Evolutionary conservation across 2,888 invertebrate species (phyloP).

Genomic region (Acanthosepion pharaonis): DNA sequence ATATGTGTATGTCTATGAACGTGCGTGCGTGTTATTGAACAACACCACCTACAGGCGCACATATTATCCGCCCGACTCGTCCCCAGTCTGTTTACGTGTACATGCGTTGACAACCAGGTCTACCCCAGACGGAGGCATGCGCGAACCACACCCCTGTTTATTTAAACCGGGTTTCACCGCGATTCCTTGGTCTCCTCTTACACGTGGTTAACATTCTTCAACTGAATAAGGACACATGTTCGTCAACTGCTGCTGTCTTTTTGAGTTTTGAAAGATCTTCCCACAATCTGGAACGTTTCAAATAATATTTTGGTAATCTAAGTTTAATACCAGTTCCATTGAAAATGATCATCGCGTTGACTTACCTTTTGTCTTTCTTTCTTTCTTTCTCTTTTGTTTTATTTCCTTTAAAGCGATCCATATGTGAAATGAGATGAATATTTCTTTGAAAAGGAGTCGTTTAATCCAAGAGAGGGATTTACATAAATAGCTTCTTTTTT

Average conservation of each 20-base stretch:
- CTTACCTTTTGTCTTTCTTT: too few species aligned
- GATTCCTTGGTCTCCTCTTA: background rate
- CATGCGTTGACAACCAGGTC: background rate
- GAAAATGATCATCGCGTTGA: background rate
- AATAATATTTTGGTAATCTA: background rate
- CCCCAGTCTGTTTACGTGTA: background rate
- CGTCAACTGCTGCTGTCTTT: background rate
- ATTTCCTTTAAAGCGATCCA: too few species aligned
- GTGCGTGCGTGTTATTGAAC: background rate
- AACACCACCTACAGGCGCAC: background rate
- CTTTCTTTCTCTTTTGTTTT: too few species aligned
- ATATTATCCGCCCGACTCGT: background rate
- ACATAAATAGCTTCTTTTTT: too few species aligned
- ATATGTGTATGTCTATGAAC: background rate
- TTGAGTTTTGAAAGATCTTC: background rate
- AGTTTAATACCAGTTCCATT: background rate
- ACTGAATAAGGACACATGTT: background rate
- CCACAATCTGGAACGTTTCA: background rate
- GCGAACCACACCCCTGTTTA: slow-evolving; percentile 22
- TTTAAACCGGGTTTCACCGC: slow-evolving; percentile 18
- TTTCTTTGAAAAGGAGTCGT: too few species aligned
- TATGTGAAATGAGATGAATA: too few species aligned
- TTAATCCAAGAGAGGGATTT: too few species aligned
- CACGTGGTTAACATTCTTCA: background rate
- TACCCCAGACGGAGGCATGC: background rate